These are phyloP conservation scores for Idaea dimidiata DNA, from an alignment of 2,888 invertebrate genomes.

Conservation along the genomic window DNA sequence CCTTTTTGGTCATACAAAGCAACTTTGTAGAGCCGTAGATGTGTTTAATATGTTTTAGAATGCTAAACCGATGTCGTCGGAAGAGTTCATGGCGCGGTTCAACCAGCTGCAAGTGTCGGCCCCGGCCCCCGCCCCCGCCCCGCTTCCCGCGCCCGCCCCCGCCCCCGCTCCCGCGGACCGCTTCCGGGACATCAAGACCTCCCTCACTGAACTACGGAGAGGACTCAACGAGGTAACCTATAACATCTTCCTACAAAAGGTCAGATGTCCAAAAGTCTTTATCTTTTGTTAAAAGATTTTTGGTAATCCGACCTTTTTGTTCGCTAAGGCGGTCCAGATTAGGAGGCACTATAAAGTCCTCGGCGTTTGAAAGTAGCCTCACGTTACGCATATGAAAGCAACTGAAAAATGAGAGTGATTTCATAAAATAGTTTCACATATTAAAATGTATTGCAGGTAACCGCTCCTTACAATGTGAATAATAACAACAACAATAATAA, in stretches of 20 bases:
- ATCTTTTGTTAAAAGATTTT: too few species aligned
- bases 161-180: slow-evolving; percentile 40
- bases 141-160: slow-evolving; percentile 4
- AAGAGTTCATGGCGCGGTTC: slow-evolving; percentile 59
- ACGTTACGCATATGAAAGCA: too few species aligned
- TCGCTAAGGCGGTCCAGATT: too few species aligned
- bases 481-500: slow-evolving; percentile 34
- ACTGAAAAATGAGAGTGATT: too few species aligned
- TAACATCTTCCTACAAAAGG: too few species aligned
- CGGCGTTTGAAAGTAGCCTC: too few species aligned
- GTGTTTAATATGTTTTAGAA: slow-evolving; percentile 30
- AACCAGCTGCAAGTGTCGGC: slow-evolving; percentile 38
- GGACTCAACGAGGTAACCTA: slow-evolving; percentile 63
- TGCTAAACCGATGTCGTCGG: slow-evolving; percentile 60
- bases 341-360: too few species aligned
- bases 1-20: too few species aligned
- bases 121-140: neutral
- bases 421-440: too few species aligned
- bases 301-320: too few species aligned
- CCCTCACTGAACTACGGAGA: slow-evolving; percentile 58
- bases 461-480: slow-evolving; percentile 59
- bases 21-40: too few species aligned
- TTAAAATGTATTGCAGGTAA: slow-evolving; percentile 47
- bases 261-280: too few species aligned
- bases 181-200: slow-evolving; percentile 67